phyloP scores from a whole-genome alignment of 2,113 vertebrate genomes.

The Oxygymnocypris stewartii region DNA sequence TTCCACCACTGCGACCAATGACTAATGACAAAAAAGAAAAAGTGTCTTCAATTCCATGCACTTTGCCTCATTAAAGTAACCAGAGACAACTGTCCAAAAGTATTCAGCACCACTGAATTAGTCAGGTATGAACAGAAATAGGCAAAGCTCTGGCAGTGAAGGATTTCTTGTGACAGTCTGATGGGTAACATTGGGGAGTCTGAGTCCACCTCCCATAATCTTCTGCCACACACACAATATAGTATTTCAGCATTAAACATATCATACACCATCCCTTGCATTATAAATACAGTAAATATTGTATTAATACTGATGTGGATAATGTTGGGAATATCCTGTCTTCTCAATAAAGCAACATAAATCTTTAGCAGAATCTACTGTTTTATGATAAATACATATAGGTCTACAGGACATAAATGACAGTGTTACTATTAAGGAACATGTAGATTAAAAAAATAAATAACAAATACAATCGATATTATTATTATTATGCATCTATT shows the following conservation, averaged over 20 bases:
- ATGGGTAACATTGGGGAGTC: neutral
- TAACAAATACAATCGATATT: neutral
- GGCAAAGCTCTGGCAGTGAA: constrained; percentile 7
- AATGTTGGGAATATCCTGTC: neutral
- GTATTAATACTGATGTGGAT: neutral
- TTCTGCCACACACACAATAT: neutral
- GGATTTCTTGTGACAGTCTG: neutral
- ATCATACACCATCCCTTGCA: neutral
- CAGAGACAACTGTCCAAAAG: neutral
- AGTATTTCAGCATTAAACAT: neutral
- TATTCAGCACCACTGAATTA: neutral
- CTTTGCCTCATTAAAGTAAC: constrained; percentile 4
- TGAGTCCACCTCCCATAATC: neutral
- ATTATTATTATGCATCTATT: neutral
- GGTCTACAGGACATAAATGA: neutral
- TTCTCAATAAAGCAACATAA: neutral
- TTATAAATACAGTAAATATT: neutral
- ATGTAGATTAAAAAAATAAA: neutral
- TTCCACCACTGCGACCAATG: neutral
- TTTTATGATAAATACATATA: neutral
- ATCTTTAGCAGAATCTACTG: neutral
- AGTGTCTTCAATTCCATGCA: neutral
- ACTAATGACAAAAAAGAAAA: neutral
- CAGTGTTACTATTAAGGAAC: neutral
- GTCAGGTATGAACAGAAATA: constrained; percentile 8